These are phyloP conservation scores for Parnassius glacialis DNA, from an alignment of 2,888 invertebrate species.

Conservation along the genomic window DNA sequence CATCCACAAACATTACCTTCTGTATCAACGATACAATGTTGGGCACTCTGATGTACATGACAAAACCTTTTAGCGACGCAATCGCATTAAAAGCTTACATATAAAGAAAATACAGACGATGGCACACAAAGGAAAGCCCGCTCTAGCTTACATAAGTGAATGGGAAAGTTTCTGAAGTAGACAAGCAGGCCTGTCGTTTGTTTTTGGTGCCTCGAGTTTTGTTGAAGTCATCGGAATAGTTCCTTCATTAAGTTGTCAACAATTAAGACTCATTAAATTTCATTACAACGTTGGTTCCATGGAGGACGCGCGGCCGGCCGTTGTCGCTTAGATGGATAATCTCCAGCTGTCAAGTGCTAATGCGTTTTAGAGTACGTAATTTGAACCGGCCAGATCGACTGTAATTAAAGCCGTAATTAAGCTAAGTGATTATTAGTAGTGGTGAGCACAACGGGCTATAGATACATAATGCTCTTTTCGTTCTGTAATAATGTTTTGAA, in stretches of 20 bases:
- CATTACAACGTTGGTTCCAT: conserved; percentile 70
- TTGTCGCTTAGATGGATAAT: conserved; percentile 78
- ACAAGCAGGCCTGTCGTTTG: conserved; percentile 44
- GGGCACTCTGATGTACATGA: conserved; percentile 29
- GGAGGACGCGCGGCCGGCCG: conserved; percentile 49
- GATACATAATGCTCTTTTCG: conserved; percentile 32
- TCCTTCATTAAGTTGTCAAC: conserved; percentile 78
- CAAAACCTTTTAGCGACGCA: conserved; percentile 42
- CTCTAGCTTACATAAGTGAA: conserved; percentile 30
- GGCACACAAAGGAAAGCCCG: conserved; percentile 20
- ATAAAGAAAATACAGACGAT: conserved; percentile 24
- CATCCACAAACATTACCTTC: conserved; percentile 27
- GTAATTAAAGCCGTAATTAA: conserved; percentile 80
- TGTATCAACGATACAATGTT: conserved; percentile 33
- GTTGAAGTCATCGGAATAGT: conserved; percentile 70
- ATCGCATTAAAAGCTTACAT: conserved; percentile 37
- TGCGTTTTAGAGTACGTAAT: conserved; percentile 82
- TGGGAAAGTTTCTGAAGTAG: conserved; percentile 40
- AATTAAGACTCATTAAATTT: conserved; percentile 80
- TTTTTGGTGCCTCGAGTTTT: conserved; percentile 55
- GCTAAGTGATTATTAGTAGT: conserved; percentile 77
- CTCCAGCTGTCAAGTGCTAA: conserved; percentile 80
- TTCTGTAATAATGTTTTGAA: conserved; percentile 13
- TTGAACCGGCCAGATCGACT: conserved; percentile 78
- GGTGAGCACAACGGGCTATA: conserved; percentile 47